Percentiles rank a stretch among this genome's conserved stretches.
Evolutionary conservation across 2,888 invertebrate species (phyloP).

Genomic region (Synanthedon vespiformis): DNA sequence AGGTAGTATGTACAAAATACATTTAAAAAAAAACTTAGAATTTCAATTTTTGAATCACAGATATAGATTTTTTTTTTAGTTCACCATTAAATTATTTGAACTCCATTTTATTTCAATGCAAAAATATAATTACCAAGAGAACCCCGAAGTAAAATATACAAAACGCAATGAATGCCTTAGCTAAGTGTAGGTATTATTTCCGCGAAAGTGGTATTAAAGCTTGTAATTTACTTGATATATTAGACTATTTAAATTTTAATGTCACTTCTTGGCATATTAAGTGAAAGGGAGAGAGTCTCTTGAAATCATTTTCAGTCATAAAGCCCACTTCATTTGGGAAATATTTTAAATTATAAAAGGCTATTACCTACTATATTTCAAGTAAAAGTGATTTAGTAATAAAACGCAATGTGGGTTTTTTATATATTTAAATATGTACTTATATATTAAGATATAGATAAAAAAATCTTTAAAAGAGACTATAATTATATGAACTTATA

Average conservation of each 20-base stretch:
- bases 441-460: too few relatives aligned
- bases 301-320: conserved; percentile 16
- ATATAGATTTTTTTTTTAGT: too few relatives aligned
- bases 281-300: conserved; percentile 12
- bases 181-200: conserved; percentile 6
- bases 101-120: too few relatives aligned
- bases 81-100: too few relatives aligned
- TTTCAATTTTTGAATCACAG: too few relatives aligned
- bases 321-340: conserved; percentile 4
- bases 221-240: conserved; percentile 25
- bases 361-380: background rate
- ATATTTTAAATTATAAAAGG: conserved; percentile 1
- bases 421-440: too few relatives aligned
- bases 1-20: too few relatives aligned
- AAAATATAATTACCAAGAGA: background rate
- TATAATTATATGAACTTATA: too few relatives aligned
- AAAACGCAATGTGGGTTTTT: too few relatives aligned
- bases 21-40: too few relatives aligned
- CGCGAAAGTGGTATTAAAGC: conserved; percentile 20
- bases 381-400: background rate
- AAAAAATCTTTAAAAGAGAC: too few relatives aligned
- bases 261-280: conserved; percentile 20
- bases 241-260: conserved; percentile 30
- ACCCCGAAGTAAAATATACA: conserved; percentile 11
- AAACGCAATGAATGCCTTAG: conserved; percentile 15